Evolutionary conservation across 2,888 invertebrate species (phyloP), one percentile per base, ranked within the genome.

Genomic region (Cepaea hortensis): DNA sequence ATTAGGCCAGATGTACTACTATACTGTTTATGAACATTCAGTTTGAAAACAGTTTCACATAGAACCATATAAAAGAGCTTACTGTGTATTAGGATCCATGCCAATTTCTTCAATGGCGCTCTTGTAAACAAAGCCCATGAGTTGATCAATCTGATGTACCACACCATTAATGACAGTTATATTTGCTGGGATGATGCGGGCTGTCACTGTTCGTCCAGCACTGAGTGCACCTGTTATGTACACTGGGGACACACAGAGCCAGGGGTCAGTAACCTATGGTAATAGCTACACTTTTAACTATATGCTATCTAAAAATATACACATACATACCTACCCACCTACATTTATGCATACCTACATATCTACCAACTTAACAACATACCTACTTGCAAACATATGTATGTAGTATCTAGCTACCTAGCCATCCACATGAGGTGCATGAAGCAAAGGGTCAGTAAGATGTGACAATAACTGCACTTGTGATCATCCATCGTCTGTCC

Each of bases 91-190:
- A 0, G 85, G 79, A 81, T 85, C 87, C 23, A 85, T 55, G 2
- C 62, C 35, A n/a, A 92, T 90, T 50, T 92, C 91, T 86, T 92
- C 91, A 18, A 88, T 76, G 6, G 90, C 90, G 5, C 90, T 89
- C 83, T 90, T 90, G 89, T 91, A 92, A 9, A 91, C 90, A 75
- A 88, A 92, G 55, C 93, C 93, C 20, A 93, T 86, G 73, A 93
- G 83, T 9, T 89, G 86, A 87, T 93, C 93, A 18, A 93, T 89
- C 5, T 92, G 84, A 84, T 93, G 93, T 1, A 93, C 89, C 2
- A 92, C 92, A 4, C 93, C 93, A 85, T 93, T 93, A 9, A 61
- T 75, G 13, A 91, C 90, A 0, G 92, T 92, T 48, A 91, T 91
- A 82, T 93, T 92, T 48, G 91, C 92, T 23, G 87, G 84, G 7